Base-by-base conservation (phyloP, 2,888 invertebrate genomes). In the Ferdinandea cuprea region DNA sequence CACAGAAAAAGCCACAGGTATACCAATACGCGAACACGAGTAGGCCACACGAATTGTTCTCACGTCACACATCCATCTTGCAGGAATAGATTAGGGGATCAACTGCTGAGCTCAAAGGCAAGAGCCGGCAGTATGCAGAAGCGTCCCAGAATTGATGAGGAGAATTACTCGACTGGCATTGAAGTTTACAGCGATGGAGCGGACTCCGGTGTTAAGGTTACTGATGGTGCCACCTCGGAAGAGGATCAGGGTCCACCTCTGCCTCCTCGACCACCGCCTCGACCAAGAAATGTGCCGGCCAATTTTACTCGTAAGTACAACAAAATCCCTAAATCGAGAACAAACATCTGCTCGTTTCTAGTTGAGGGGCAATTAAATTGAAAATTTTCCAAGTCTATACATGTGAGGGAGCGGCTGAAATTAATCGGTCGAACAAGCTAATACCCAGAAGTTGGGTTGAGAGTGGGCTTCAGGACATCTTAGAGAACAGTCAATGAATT, bases 191-290 rank as follows among this genome's bases (percentile, higher is more conserved):
- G 88, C 81, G 89, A 89, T 80, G 88, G 86, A 17, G 87, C 87
- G 3, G 88, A 88, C 66, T 85, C 88, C 6, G 88, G 87, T 44
- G 86, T 88, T 21, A 89, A 89, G 68, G 86, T 87, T 32, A 87
- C 86, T 35, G 87, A 87, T 78, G 86, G 86, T 40, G 81, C 76
- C 21, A 87, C 85, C 8, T 86, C 86, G 4, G 89, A 88, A 19
- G 89, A 89, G 66, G 89, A 91, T 84, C 87, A 89, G 85, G 89
- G 91, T 2, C 91, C 91, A 19, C 91, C 91, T 0, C 69, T 91
- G 76, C 91, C 91, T 17, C 91, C 91, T 40, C 87, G 91, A 37
- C 91, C 91, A 25, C 91, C 90, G 19, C 90, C 90, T 15, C 77
- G 86, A 17, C 85, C 86, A 0, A 85, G 87, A 42, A 86, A 85